Percentiles rank a stretch among this genome's conserved stretches.
These are phyloP conservation scores for Camponotus floridanus DNA, from an alignment of 1,140 invertebrate species.

Conservation along the genomic window DNA sequence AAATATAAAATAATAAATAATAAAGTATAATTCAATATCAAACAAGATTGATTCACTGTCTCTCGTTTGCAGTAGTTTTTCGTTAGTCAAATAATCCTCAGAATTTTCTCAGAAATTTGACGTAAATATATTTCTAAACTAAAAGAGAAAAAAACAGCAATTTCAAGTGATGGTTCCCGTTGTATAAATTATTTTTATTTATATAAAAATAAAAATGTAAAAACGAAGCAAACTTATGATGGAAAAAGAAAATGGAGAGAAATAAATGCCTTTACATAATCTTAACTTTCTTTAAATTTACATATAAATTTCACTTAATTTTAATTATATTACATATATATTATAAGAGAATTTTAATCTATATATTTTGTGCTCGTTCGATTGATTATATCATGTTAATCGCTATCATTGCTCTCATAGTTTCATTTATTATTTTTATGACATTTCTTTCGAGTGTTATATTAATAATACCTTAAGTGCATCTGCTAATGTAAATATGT, in stretches of 20 bases:
- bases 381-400: too few relatives aligned
- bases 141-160: constrained; percentile 51
- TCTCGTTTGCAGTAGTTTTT: constrained; percentile 72
- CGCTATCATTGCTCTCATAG: too few relatives aligned
- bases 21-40: constrained; percentile 69
- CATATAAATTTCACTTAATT: not conserved
- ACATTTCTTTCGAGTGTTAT: not conserved
- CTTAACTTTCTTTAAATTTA: not conserved
- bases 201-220: constrained; percentile 8
- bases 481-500: constrained; percentile 86
- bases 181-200: not conserved
- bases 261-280: constrained; percentile 45
- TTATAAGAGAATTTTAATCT: too few relatives aligned
- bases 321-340: too few relatives aligned
- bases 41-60: constrained; percentile 21
- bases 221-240: constrained; percentile 36
- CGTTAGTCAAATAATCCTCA: constrained; percentile 64
- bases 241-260: not conserved
- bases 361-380: too few relatives aligned
- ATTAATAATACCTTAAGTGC: constrained; percentile 86
- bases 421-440: not conserved
- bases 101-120: constrained; percentile 70
- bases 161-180: constrained; percentile 25
- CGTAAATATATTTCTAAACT: constrained; percentile 79
- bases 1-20: not conserved